phyloP scores from a whole-genome alignment of 2,888 invertebrate species.

The Drosophila phalerata region DNA sequence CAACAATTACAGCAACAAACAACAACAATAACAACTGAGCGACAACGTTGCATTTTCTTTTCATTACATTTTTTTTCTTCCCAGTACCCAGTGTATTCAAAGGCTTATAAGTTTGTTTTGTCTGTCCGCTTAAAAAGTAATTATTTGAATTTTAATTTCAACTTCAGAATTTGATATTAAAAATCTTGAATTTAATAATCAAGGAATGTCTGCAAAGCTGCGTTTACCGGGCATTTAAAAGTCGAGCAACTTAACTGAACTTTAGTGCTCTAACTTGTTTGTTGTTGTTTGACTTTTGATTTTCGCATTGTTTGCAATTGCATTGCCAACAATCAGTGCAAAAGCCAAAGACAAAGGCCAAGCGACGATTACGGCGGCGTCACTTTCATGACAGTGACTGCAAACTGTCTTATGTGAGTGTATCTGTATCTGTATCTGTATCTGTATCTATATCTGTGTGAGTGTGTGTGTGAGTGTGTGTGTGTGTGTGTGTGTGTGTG shows the following conservation, averaged over 20 bases:
- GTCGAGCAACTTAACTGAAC: not conserved
- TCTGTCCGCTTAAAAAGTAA: too few relatives aligned
- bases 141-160: too few relatives aligned
- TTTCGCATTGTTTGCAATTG: conserved; percentile 79
- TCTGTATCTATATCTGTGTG: not conserved
- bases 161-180: too few relatives aligned
- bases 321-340: conserved; percentile 82
- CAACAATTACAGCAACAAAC: conserved; percentile 30
- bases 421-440: not conserved
- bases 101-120: not conserved
- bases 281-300: conserved; percentile 55
- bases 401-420: conserved; percentile 10
- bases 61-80: conserved; percentile 36
- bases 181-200: too few relatives aligned
- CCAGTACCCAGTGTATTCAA: not conserved
- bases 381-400: conserved; percentile 57
- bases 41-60: conserved; percentile 64
- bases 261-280: not conserved
- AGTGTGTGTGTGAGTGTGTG: not conserved
- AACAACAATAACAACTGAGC: conserved; percentile 30
- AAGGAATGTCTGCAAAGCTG: too few relatives aligned
- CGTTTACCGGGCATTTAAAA: not conserved
- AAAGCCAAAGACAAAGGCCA: conserved; percentile 76
- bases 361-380: conserved; percentile 70
- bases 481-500: conserved; percentile 10